Conservation (phyloP, 2,113 vertebrate species). For the Indicator maculatus region DNA sequence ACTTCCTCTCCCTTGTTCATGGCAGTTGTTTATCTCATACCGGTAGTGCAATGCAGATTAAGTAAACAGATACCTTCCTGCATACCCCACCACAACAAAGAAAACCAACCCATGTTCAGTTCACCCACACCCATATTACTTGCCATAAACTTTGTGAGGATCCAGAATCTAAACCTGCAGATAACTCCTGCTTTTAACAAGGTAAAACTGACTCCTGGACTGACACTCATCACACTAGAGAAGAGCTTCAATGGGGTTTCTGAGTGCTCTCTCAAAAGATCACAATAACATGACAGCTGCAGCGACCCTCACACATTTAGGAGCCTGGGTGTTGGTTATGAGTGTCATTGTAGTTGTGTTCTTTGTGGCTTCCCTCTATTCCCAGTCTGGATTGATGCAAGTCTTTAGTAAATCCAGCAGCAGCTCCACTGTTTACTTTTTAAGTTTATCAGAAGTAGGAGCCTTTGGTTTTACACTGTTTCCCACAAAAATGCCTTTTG, state of each 20-base stretch:
- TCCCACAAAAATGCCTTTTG: not conserved
- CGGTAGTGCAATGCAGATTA: not conserved
- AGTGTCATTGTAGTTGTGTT: not conserved
- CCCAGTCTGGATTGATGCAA: not conserved
- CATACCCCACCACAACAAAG: not conserved
- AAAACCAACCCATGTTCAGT: not conserved
- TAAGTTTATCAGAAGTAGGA: not conserved
- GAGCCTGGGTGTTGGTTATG: not conserved
- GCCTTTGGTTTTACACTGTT: not conserved
- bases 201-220: not conserved
- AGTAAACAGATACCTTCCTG: not conserved
- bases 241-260: not conserved
- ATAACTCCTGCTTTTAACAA: not conserved
- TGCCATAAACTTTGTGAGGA: not conserved
- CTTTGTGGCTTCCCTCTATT: not conserved
- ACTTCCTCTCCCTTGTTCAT: not conserved
- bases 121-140: not conserved
- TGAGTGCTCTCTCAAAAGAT: not conserved
- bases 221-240: not conserved
- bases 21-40: not conserved
- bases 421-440: not conserved
- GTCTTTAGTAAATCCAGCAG: not conserved
- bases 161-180: not conserved
- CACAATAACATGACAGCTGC: not conserved
- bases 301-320: not conserved